Base-by-base conservation (phyloP, 2,888 invertebrate genomes). In the Luperina nickerlii region DNA sequence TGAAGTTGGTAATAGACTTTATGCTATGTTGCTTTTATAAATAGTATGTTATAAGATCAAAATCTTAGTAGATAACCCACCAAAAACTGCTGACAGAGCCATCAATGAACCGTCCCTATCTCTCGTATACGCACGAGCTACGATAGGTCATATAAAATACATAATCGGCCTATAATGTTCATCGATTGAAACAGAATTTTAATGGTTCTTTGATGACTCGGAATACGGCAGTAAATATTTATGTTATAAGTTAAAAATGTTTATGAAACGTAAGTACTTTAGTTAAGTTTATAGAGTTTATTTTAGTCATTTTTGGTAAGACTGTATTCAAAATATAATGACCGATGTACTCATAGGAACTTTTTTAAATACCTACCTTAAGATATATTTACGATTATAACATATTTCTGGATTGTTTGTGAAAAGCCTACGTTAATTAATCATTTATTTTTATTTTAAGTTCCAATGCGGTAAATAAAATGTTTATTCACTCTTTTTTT, bases 221-320 rank as follows among this genome's bases (percentile, higher is more conserved):
- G 57, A 66, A 27, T 42, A 18, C 1, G 15, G 69, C 69, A 48
- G 20, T 32, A 38, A 65, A 60, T 32, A n/a, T 57, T 15, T 69
- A 69, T 51, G 60, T 67, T 67, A 38, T 62, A 51, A 27, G 15
- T 45, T 5, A 76, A 78, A 77, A 78, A 83, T 67, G 27, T 83
- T 77, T 78, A 71, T n/a, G 27, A 71, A 70, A 83, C 9, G n/a
- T 45, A 70, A n/a, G 38, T 70, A 32, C 24, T 83, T 82, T 48
- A 67, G 66, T 81, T 81, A 83, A 83, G 79, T 81, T 81, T 81
- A 42, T n/a, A 84, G 68, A 81, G 67, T 84, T 63, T 84, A 81
- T 57, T 83, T 81, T n/a, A 83, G 67, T 74, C 74, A n/a, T 13
- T 84, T 76, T 68, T 68, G 27, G 42, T 81, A 83, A 81, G 57